Conservation (phyloP, 2,797 vertebrate genomes). For the Pristis pectinata region DNA sequence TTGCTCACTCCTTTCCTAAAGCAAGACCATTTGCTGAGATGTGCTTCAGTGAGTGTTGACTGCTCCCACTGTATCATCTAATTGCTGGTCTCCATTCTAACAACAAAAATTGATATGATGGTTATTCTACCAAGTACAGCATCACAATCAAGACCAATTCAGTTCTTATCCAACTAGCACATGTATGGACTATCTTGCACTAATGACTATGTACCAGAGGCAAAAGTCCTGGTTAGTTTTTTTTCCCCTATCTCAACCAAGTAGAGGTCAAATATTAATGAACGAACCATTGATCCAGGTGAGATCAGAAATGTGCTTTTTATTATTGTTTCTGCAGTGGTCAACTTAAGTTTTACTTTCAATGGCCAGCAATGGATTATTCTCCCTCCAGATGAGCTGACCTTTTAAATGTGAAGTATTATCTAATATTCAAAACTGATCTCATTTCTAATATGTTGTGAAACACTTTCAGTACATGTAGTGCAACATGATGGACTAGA, state of each 20-base stretch:
- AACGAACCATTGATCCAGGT: no score
- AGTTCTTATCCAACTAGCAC: not conserved
- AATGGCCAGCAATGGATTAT: not conserved
- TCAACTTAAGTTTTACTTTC: not conserved
- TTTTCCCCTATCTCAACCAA: not conserved
- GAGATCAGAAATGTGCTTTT: not conserved
- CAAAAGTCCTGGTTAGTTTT: not conserved
- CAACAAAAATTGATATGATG: not conserved
- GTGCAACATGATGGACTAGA: not conserved
- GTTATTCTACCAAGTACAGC: not conserved
- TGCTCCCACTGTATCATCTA: not conserved
- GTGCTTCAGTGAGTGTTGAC: not conserved
- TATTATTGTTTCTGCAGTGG: not conserved
- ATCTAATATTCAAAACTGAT: not conserved
- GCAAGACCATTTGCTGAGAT: not conserved
- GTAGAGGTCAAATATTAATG: not conserved
- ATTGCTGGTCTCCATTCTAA: not conserved
- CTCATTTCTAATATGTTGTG: not conserved
- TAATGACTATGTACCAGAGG: not conserved
- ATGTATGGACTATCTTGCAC: not conserved
- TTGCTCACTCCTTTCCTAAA: not conserved
- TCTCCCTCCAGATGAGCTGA: not conserved
- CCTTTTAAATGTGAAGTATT: not conserved
- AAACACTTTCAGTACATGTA: not conserved
- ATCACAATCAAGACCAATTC: not conserved